Conservation (phyloP, 1,140 invertebrate genomes). For the Megathymus violae region DNA sequence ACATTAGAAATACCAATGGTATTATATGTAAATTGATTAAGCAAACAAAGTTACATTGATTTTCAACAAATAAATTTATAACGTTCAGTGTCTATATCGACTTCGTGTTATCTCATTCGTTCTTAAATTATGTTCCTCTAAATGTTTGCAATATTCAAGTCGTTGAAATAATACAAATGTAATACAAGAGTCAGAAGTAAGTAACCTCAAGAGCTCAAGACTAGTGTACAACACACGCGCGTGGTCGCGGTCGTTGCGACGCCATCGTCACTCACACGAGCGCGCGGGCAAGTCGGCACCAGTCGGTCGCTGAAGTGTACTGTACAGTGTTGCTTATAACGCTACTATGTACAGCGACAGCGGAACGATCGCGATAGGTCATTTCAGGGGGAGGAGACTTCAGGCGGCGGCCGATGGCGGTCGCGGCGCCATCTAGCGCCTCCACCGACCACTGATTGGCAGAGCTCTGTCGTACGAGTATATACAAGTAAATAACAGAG, state of each 20-base stretch:
- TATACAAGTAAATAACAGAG: background rate
- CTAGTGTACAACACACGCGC: background rate
- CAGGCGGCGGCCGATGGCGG: too few relatives aligned
- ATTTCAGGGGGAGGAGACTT: slow-evolving; percentile 29
- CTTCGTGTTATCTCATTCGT: too few relatives aligned
- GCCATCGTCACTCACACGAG: slow-evolving; percentile 26
- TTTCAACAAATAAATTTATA: too few relatives aligned
- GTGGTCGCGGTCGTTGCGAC: background rate
- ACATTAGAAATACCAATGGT: too few relatives aligned
- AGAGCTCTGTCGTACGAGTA: background rate
- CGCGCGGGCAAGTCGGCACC: too few relatives aligned
- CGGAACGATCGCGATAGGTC: slow-evolving; percentile 30
- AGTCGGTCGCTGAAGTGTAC: slow-evolving; percentile 27
- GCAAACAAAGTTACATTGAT: too few relatives aligned
- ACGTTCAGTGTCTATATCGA: too few relatives aligned
- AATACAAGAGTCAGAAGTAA: background rate
- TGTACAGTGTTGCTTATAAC: slow-evolving; percentile 22
- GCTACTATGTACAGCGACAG: slow-evolving; percentile 17
- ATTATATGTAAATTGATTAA: too few relatives aligned
- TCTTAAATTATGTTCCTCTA: too few relatives aligned
- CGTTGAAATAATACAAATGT: too few relatives aligned
- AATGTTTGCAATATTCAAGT: too few relatives aligned
- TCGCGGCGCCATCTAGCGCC: slow-evolving; percentile 15
- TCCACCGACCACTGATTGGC: slow-evolving; percentile 10
- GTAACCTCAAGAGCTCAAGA: background rate